Percentiles rank a stretch among this genome's conserved stretches.
Evolutionary conservation across 2,888 invertebrate genomes (phyloP).

Genomic region (Teleiodes luculella): DNA sequence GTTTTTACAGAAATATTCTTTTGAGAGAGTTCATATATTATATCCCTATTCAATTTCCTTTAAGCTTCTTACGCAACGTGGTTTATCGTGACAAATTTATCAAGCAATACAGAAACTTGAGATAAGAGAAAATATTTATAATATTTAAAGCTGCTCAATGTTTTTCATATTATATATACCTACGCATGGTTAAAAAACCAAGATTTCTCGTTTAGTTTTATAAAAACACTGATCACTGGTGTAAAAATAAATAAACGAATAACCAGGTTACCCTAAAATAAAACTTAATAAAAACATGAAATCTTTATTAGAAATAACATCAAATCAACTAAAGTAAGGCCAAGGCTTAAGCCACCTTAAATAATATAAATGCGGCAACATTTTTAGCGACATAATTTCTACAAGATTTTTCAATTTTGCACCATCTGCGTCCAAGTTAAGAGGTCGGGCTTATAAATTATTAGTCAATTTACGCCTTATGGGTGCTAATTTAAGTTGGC

Average conservation of each 20-base stretch:
- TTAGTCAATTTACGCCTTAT: background rate
- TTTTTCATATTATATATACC: no score
- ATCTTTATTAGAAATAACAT: no score
- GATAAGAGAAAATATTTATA: no score
- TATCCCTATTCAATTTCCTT: constrained; percentile 56
- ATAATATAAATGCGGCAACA: background rate
- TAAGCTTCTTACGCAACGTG: constrained; percentile 22
- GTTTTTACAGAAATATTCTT: background rate
- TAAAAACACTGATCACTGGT: no score
- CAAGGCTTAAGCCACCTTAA: constrained; percentile 5
- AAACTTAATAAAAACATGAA: no score
- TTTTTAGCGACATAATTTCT: background rate
- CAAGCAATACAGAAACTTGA: constrained; percentile 27
- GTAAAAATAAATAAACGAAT: no score
- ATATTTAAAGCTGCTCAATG: no score
- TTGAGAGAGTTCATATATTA: constrained; percentile 36
- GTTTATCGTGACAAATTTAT: constrained; percentile 36
- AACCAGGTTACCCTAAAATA: no score
- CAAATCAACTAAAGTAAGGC: background rate
- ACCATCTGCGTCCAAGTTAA: background rate
- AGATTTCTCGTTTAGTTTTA: no score
- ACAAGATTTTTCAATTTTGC: constrained; percentile 5
- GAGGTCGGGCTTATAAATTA: background rate
- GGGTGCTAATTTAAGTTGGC: background rate
- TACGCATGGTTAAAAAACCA: no score